Percentiles rank a stretch among this genome's conserved stretches.
These are phyloP conservation scores for Sitta europaea DNA, from an alignment of 2,113 vertebrate genomes.

Conservation along the genomic window DNA sequence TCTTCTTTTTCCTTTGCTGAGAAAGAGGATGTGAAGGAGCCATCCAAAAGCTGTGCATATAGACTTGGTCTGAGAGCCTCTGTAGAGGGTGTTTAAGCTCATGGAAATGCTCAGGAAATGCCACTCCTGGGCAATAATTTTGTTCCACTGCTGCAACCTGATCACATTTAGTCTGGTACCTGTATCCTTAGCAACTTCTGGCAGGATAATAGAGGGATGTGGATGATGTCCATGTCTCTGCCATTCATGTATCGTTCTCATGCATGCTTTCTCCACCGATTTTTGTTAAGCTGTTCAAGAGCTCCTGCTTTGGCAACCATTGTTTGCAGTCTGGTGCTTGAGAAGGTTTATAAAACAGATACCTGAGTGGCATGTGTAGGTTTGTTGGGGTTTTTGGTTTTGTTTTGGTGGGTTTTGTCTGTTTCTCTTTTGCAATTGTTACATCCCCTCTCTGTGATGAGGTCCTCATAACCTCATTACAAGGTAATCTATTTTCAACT, in stretches of 20 bases:
- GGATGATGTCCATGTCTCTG: background rate
- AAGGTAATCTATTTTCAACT: background rate
- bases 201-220: background rate
- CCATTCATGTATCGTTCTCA: fast-evolving
- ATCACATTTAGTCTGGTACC: background rate
- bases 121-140: background rate
- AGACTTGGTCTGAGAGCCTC: background rate
- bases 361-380: background rate
- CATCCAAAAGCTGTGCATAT: background rate
- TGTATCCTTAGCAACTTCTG: background rate
- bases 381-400: background rate
- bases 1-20: too few species aligned
- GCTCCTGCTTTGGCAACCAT: background rate
- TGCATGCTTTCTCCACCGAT: fast-evolving
- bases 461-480: background rate
- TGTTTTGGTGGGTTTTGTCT: background rate
- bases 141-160: background rate
- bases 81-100: background rate
- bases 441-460: fast-evolving
- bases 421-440: background rate
- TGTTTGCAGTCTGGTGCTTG: background rate
- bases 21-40: background rate
- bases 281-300: background rate
- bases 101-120: background rate
- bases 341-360: background rate